Percentiles rank a stretch among this genome's conserved stretches.
phyloP scores from a whole-genome alignment of 2,888 invertebrate genomes.

The Strigamia crassipes region DNA sequence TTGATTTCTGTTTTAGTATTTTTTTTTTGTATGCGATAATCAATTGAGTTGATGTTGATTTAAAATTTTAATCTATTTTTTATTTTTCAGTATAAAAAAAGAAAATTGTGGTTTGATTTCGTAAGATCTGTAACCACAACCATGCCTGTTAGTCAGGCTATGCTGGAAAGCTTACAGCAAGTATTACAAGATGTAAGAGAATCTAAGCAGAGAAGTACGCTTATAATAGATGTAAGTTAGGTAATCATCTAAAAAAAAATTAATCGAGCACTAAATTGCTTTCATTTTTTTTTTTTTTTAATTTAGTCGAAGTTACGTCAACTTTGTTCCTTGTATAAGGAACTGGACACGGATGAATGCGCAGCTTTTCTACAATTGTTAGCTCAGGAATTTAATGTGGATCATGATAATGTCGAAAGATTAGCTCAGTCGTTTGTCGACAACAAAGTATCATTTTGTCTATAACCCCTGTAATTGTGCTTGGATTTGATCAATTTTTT shows the following conservation, averaged over 20 bases:
- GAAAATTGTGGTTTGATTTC: neutral
- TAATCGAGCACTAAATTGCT: neutral
- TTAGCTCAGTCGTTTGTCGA: constrained; percentile 58
- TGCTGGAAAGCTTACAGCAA: constrained; percentile 43
- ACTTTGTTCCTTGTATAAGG: constrained; percentile 49
- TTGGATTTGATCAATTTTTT: neutral
- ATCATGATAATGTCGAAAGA: constrained; percentile 59
- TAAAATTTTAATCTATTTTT: neutral
- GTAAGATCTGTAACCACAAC: neutral
- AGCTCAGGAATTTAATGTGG: constrained; percentile 60
- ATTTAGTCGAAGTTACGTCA: constrained; percentile 49
- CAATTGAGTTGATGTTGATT: neutral
- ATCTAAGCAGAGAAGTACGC: constrained; percentile 13
- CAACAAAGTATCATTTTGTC: constrained; percentile 54
- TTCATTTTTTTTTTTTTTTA: constrained; percentile 7
- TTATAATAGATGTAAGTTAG: constrained; percentile 43
- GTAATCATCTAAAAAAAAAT: neutral
- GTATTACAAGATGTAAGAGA: constrained; percentile 43
- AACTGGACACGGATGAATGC: constrained; percentile 56
- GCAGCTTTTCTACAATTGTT: constrained; percentile 59
- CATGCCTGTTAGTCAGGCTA: constrained; percentile 44
- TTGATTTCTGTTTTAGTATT: no score
- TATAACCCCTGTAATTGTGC: neutral
- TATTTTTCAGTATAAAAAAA: constrained; percentile 5
- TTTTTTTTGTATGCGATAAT: neutral